Evolutionary conservation across 2,888 invertebrate species (phyloP).

Genomic region (Drosophila ustulata): DNA sequence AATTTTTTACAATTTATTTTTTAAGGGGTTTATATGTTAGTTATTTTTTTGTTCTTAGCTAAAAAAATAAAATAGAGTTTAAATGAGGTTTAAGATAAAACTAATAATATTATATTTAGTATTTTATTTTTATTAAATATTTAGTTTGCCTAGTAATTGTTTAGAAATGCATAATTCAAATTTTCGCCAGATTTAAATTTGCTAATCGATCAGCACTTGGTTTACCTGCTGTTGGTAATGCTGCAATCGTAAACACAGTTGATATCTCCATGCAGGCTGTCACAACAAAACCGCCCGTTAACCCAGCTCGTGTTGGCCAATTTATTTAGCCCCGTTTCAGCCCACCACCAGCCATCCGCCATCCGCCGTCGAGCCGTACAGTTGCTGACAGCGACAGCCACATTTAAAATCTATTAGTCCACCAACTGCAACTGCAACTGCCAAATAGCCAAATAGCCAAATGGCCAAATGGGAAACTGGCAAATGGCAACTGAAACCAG

Average conservation of each 20-base stretch:
- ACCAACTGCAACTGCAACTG: slow-evolving; percentile 45
- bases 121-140: too few species aligned
- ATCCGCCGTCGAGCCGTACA: slow-evolving; percentile 26
- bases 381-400: slow-evolving; percentile 73
- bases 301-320: slow-evolving; percentile 51
- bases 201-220: slow-evolving; percentile 11
- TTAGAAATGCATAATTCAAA: too few species aligned
- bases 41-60: too few species aligned
- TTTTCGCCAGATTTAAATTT: background rate
- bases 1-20: too few species aligned
- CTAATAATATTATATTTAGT: too few species aligned
- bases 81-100: too few species aligned
- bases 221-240: slow-evolving; percentile 15
- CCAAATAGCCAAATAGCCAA: slow-evolving; percentile 30
- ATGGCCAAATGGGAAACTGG: slow-evolving; percentile 21
- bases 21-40: too few species aligned
- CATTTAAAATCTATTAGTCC: slow-evolving; percentile 77
- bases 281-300: slow-evolving; percentile 65
- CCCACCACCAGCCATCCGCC: slow-evolving; percentile 25
- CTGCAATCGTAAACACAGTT: slow-evolving; percentile 27
- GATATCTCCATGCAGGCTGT: slow-evolving; percentile 60
- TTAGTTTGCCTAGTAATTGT: too few species aligned
- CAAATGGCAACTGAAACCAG: slow-evolving; percentile 17
- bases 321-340: slow-evolving; percentile 60
- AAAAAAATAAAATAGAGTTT: too few species aligned